Conservation (phyloP, 2,797 vertebrate genomes). For the Premnoplex brunnescens region DNA sequence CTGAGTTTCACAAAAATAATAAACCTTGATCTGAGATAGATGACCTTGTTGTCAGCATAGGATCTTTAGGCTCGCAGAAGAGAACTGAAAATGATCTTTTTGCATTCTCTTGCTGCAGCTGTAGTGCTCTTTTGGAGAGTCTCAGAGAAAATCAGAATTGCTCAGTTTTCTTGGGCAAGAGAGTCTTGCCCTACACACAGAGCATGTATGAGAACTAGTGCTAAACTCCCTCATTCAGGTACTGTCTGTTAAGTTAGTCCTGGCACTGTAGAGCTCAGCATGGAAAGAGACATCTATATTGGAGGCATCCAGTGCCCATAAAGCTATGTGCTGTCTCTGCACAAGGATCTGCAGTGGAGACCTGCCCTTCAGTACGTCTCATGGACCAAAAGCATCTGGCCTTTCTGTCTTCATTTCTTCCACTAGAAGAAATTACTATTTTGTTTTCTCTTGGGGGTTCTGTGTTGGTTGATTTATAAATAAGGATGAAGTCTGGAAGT, state of each 20-base stretch:
- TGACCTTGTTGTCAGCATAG: slow-evolving; percentile 21
- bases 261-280: background rate
- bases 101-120: background rate
- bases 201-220: background rate
- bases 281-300: background rate
- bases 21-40: slow-evolving; percentile 37
- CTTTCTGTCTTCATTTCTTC: background rate
- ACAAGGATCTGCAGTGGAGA: background rate
- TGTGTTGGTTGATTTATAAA: background rate
- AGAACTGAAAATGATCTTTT: background rate
- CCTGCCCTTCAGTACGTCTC: background rate
- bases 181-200: background rate
- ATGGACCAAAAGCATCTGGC: background rate
- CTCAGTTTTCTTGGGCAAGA: background rate
- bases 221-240: background rate
- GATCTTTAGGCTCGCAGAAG: background rate
- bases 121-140: background rate
- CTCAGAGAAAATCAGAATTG: background rate
- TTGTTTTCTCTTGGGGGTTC: background rate
- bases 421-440: background rate
- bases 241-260: background rate
- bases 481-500: background rate
- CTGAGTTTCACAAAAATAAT: slow-evolving; percentile 46
- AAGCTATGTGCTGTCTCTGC: background rate
- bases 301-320: background rate